Evolutionary conservation across 2,888 invertebrate genomes (phyloP), one percentile per base, ranked within the genome.

Genomic region (Nymphalis c-album): DNA sequence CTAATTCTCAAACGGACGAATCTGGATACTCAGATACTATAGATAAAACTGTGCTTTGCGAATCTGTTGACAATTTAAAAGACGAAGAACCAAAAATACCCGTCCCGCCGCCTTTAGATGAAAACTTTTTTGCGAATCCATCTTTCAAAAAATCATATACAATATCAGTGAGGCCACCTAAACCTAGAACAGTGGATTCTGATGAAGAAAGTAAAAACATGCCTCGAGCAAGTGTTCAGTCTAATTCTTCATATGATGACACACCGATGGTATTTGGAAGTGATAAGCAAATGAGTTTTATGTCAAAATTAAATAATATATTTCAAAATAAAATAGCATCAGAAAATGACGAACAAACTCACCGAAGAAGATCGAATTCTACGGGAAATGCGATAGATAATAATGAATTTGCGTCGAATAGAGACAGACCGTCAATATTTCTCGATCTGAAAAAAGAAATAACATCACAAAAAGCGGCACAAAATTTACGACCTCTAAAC

Each of bases 11-110:
- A 71, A 91, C 91, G 51, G 91, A 91, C 67, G 91, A 92, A 74
- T 92, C 91, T 40, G 91, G 91, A 7, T 92, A 92, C 72, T 92
- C 90, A 1, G 91, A 92, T 75, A 91, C 91, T 13, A 80, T 90
- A 18, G 91, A 91, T 51, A 86, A 80, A 72, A 85, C 81, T 59
- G 78, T 75, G 22, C 74, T 86, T 0, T 84, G 81, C 67, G 88
- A 85, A 71, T 86, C 86, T 17, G 73, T 78, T 59, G 86, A 89
- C 65, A 84, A 85, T 53, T 71, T 72, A 62, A 80, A 82, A 65
- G 79, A 81, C 68, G 80, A 85, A 60, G 73, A 75, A 55, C 80
- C 84, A 16, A 80, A 80, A 61, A 91, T 91, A 74, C 91, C 92
- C 17, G 75, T 79, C 6, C 92, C 92, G 8, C 92, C 92, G 16